These are phyloP conservation scores for Trichopria drosophilae DNA, from an alignment of 2,888 invertebrate species.

Conservation along the genomic window DNA sequence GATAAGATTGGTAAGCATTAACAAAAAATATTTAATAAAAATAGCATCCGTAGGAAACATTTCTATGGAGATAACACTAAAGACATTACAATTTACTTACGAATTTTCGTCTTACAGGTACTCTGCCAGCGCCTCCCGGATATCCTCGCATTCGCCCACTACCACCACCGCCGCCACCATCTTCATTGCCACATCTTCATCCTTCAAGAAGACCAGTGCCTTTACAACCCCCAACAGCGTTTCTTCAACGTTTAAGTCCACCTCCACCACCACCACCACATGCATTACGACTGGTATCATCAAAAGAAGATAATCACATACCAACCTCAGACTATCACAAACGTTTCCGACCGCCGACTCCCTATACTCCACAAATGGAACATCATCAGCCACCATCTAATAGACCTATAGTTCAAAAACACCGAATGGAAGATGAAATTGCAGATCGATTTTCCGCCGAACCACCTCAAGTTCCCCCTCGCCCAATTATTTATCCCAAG, in stretches of 20 bases:
- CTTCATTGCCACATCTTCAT: constrained; percentile 39
- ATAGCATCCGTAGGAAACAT: background rate
- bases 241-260: constrained; percentile 60
- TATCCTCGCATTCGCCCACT: constrained; percentile 39
- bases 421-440: constrained; percentile 48
- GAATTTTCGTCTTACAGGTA: constrained; percentile 28
- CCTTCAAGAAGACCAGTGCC: constrained; percentile 42
- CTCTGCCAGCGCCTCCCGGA: constrained; percentile 41
- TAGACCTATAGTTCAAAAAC: constrained; percentile 32
- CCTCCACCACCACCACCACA: constrained; percentile 54
- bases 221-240: constrained; percentile 51
- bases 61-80: background rate
- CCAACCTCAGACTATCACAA: constrained; percentile 26
- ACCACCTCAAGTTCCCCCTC: constrained; percentile 56
- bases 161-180: constrained; percentile 44
- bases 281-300: constrained; percentile 18
- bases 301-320: constrained; percentile 38
- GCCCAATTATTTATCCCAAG: constrained; percentile 57
- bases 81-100: background rate
- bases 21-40: background rate
- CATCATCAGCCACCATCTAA: constrained; percentile 6
- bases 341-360: constrained; percentile 38
- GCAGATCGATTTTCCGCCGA: constrained; percentile 52
- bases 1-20: constrained; percentile 46
- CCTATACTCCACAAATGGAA: background rate